Percentiles rank a stretch among this genome's conserved stretches.
Conservation (phyloP, 2,797 vertebrate genomes). For the Oophaga sylvatica region DNA sequence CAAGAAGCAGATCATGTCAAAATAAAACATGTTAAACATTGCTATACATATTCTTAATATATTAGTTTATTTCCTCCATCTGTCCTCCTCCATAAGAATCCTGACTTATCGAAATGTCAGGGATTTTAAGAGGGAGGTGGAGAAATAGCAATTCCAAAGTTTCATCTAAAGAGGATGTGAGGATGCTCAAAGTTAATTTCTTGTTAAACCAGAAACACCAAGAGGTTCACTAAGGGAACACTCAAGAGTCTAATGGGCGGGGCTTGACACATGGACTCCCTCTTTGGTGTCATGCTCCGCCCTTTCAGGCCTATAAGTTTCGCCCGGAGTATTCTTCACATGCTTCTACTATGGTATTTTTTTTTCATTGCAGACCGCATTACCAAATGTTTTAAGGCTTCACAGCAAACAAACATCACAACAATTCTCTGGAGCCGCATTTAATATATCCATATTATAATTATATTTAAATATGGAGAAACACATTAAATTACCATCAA, state of each 20-base stretch:
- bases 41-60: conserved; percentile 57
- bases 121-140: neutral
- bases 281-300: neutral
- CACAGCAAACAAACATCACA: neutral
- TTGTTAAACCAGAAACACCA: neutral
- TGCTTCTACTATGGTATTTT: neutral
- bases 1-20: conserved; percentile 57
- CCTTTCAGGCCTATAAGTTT: neutral
- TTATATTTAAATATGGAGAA: conserved; percentile 79
- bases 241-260: neutral
- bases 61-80: conserved; percentile 54
- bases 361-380: neutral
- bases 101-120: conserved; percentile 39
- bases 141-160: conserved; percentile 29
- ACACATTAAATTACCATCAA: conserved; percentile 73
- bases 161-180: conserved; percentile 15
- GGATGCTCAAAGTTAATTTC: conserved; percentile 2
- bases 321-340: neutral
- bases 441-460: conserved; percentile 75
- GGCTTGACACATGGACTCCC: neutral
- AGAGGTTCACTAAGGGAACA: neutral
- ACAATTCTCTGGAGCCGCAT: conserved; percentile 65
- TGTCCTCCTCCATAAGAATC: conserved; percentile 50
- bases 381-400: neutral
- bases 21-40: conserved; percentile 57